Evolutionary conservation across 2,797 vertebrate genomes (phyloP), one percentile per base, ranked within the genome.

Genomic region (Australoheros facetus): DNA sequence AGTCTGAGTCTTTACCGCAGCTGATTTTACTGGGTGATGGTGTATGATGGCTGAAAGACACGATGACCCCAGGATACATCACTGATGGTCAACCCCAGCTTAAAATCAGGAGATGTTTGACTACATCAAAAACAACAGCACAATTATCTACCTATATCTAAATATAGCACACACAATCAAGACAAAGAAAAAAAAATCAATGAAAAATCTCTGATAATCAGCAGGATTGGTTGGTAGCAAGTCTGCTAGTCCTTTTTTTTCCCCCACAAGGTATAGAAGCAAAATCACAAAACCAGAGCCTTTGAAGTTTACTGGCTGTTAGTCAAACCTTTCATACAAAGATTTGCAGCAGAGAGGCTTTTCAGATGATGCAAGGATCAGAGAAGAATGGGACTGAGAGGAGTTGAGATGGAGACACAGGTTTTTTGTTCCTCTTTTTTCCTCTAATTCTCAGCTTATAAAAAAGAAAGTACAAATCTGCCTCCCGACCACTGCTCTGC

Each of bases 401-500:
- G 16, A 53, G 12, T 32, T 66, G 26, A 4, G 62, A 51, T 69
- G 34, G 30, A 70, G 57, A 71, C 54, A 59, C 32, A 17, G 57
- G 2, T 57, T 76, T 58, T 66, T 79, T 82, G 60, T 79, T 75
- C 66, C 42, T 80, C 32, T 78, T 59, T 77, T 77, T 30, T 7
- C 53, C 76, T 54, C 53, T 70, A 83, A 89, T 73, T 78, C 77
- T 81, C 19, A 26, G 80, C 77, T 90, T 81, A 85, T 85, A 72
- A 51, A 48, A 48, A 86, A 85, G 86, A 87, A 88, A 85, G 82
- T 58, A 78, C 34, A 77, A 79, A 58, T 85, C 75, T 79, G 53
- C 73, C 26, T 83, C 72, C 34, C 51, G 37, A 51, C 79, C 59
- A 13, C 51, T 66, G 64, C 55, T 88, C 79, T 69, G 56, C 70